These are phyloP conservation scores for Calyptomena viridis DNA, from an alignment of 2,113 vertebrate genomes.

Conservation along the genomic window DNA sequence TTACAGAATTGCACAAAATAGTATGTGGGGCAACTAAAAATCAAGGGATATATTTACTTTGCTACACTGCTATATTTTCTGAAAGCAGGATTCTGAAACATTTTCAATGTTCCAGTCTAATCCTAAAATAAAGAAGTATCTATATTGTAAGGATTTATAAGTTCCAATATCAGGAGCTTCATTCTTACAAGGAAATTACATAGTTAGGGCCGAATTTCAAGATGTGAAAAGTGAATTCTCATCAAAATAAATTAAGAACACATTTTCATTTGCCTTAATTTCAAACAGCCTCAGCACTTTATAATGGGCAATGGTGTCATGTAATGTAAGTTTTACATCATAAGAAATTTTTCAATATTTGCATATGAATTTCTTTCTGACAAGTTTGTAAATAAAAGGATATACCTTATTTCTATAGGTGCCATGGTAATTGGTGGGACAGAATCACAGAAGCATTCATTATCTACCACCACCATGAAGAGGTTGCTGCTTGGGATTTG, in stretches of 20 bases:
- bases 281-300: neutral
- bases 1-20: neutral
- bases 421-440: slow-evolving; percentile 93
- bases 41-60: neutral
- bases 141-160: neutral
- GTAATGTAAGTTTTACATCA: neutral
- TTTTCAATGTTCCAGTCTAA: neutral
- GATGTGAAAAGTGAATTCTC: neutral
- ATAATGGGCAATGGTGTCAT: neutral
- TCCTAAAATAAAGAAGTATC: neutral
- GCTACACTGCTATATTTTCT: neutral
- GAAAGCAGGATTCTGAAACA: neutral
- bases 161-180: neutral
- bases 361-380: neutral
- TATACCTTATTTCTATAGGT: slow-evolving; percentile 98
- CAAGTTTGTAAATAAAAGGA: slow-evolving; percentile 76
- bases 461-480: slow-evolving; percentile 98
- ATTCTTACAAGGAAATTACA: neutral
- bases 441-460: slow-evolving; percentile 89
- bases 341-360: neutral
- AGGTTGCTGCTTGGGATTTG: slow-evolving; percentile 99
- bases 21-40: neutral
- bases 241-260: neutral
- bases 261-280: neutral
- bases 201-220: neutral